Base-by-base conservation (phyloP, 2,888 invertebrate genomes). In the Gasteruption jaculator region DNA sequence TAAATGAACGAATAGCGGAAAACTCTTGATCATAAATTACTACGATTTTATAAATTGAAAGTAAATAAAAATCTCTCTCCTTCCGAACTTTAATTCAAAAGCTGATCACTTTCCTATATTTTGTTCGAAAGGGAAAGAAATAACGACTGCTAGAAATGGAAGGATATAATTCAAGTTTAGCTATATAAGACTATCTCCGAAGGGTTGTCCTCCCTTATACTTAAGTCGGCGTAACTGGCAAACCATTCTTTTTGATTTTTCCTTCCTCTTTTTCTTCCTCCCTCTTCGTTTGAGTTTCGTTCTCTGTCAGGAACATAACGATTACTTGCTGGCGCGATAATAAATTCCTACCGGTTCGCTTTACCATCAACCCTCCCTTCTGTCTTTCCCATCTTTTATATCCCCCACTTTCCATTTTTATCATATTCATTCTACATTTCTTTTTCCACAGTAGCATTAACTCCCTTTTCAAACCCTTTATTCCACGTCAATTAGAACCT, bases 281-380 rank as follows among this genome's bases (percentile, higher is more conserved):
- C 38, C 42, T 31, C 33, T 37, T 19, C 39, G 27, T 41, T 36
- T 48, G 43, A 42, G 49, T 55, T 46, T 51, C 49, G 38, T 22
- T 38, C 46, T 41, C 26, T 29, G 19, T 32, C 26, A 35, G 49
- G 45, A 48, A 50, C 57, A 46, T 56, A 61, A 61, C 58, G 61
- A 58, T 57, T 58, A 58, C 58, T 58, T 53, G 59, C 59, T 56
- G 62, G 58, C 55, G 58, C 52, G 59, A 62, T 60, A 60, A 63
- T 62, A 63, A 65, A 64, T 63, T 61, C 57, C 43, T 45, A 20
- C 50, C 54, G 53, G 50, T 51, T 55, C 49, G 44, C 50, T 46
- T 54, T 46, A 42, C 22, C 43, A 34, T 18, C 35, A 29, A 48
- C 40, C 48, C 48, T 45, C 49, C 44, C 41, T 50, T 50, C 31